Conservation (phyloP, 2,888 invertebrate genomes). For the Clunio marinus region DNA sequence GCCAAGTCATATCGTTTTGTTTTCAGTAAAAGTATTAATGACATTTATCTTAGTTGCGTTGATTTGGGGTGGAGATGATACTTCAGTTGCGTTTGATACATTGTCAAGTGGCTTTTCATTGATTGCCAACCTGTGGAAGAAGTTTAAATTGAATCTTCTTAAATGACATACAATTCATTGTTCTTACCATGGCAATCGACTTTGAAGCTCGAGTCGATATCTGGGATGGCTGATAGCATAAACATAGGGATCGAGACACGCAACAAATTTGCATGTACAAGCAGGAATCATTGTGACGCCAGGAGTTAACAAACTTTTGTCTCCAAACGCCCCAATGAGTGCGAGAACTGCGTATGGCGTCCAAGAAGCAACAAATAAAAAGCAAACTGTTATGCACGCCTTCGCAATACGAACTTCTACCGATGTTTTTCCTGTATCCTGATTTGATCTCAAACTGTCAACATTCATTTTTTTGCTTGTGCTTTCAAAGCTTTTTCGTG, state of each 20-base stretch:
- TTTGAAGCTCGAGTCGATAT: conserved; percentile 76
- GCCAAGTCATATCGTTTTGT: too few relatives aligned
- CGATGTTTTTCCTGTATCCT: conserved; percentile 57
- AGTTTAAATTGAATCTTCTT: conserved; percentile 22
- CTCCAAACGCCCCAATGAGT: conserved; percentile 76
- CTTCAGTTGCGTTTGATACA: conserved; percentile 56
- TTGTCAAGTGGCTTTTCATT: conserved; percentile 60
- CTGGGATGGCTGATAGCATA: conserved; percentile 88
- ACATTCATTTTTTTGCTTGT: conserved; percentile 88
- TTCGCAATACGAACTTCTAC: conserved; percentile 83
- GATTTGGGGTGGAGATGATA: too few relatives aligned
- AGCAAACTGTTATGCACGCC: conserved; percentile 82
- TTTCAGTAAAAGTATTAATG: too few relatives aligned
- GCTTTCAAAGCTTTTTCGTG: conserved; percentile 74
- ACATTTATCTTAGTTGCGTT: too few relatives aligned
- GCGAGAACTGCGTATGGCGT: conserved; percentile 69
- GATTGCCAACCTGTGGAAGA: conserved; percentile 55
- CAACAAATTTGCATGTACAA: conserved; percentile 79
- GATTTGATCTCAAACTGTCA: conserved; percentile 68
- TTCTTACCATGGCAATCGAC: conserved; percentile 67
- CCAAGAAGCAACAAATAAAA: conserved; percentile 81
- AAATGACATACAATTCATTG: background rate
- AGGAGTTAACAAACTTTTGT: conserved; percentile 67
- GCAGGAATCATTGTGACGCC: conserved; percentile 80
- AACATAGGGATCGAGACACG: conserved; percentile 87